Evolutionary conservation across 2,113 vertebrate genomes (phyloP).

Genomic region (Ammodramus savannarum): DNA sequence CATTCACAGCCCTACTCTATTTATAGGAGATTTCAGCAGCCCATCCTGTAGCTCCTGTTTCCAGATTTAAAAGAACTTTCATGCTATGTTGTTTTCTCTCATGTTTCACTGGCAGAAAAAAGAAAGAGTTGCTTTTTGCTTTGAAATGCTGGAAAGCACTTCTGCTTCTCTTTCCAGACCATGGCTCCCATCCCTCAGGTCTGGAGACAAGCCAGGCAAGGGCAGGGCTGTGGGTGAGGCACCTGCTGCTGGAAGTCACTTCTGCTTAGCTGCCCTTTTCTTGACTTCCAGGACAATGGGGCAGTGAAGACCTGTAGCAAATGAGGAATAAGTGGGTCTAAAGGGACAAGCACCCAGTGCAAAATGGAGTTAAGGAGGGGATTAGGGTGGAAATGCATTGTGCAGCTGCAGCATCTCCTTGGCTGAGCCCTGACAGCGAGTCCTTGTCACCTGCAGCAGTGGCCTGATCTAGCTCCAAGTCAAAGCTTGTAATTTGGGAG

Average conservation of each 20-base stretch:
- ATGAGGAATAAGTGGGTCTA: background rate
- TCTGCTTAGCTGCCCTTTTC: background rate
- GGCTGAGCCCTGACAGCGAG: background rate
- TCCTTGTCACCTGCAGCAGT: background rate
- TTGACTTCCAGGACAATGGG: background rate
- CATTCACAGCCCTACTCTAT: background rate
- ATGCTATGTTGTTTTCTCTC: rapidly evolving
- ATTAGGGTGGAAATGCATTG: background rate
- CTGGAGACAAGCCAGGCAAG: background rate
- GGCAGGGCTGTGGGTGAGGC: background rate
- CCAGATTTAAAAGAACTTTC: background rate
- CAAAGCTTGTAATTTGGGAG: background rate
- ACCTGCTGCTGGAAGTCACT: background rate
- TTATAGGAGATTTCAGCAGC: background rate
- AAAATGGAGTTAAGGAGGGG: background rate
- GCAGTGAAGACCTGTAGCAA: background rate
- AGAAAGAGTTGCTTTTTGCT: background rate
- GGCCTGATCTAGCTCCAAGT: background rate
- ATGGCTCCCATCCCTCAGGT: background rate
- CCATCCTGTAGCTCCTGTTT: background rate
- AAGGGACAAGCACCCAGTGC: background rate
- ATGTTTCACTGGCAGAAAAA: background rate
- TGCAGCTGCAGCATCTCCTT: rapidly evolving
- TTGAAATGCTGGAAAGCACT: background rate
- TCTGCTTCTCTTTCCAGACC: background rate